Evolutionary conservation across 2,113 vertebrate genomes (phyloP).

Genomic region (Pachyramphus minor): DNA sequence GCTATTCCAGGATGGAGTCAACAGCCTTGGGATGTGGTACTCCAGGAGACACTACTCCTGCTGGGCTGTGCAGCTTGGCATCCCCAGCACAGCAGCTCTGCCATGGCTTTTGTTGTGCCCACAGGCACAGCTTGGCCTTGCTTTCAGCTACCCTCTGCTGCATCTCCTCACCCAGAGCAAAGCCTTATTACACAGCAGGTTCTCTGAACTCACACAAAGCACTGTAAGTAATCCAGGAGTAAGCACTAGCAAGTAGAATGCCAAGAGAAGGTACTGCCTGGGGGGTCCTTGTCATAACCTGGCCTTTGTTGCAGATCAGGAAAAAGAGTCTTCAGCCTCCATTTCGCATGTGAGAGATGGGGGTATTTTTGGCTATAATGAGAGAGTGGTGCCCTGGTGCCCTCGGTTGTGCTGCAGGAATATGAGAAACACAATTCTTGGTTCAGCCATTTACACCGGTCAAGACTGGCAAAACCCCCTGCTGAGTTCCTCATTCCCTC

Average conservation of each 20-base stretch:
- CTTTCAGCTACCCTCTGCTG: background rate
- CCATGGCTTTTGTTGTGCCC: rapidly evolving
- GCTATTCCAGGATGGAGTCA: background rate
- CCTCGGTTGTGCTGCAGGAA: background rate
- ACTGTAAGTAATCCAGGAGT: background rate
- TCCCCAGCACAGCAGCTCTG: background rate
- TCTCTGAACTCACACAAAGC: background rate
- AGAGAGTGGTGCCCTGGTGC: background rate
- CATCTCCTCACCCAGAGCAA: background rate
- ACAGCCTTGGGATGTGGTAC: background rate
- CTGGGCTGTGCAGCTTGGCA: rapidly evolving
- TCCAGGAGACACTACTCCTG: background rate
- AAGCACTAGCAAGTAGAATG: background rate
- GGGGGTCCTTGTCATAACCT: background rate
- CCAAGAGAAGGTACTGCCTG: background rate
- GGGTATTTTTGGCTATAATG: background rate
- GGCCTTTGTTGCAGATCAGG: background rate
- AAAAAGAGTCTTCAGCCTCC: background rate
- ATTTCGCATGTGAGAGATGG: rapidly evolving
- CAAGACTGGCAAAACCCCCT: background rate
- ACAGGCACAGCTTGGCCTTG: rapidly evolving
- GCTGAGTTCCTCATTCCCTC: background rate
- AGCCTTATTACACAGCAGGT: background rate
- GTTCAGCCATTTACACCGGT: background rate
- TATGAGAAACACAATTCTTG: background rate